Percentiles rank a stretch among this genome's conserved stretches.
phyloP scores from a whole-genome alignment of 2,797 vertebrate genomes.

The Syngnathus acus region DNA sequence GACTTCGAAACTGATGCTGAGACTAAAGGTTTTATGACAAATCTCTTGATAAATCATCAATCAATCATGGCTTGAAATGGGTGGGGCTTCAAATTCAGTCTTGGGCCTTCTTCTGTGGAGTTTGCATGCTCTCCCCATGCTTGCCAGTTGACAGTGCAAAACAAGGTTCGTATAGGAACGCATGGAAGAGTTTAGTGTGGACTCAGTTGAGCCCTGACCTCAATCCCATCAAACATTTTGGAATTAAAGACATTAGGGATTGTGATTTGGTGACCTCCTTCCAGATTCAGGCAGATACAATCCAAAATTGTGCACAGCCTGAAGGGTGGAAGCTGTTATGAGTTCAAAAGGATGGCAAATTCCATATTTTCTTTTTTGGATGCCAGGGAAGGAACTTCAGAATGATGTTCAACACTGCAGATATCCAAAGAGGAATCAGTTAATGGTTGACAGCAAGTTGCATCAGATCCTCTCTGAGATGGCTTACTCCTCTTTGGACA shows the following conservation, averaged over 20 bases:
- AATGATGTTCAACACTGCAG: slow-evolving; percentile 11
- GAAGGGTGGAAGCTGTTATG: background rate
- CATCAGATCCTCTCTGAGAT: slow-evolving; percentile 33
- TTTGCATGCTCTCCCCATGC: background rate
- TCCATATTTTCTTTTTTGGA: background rate
- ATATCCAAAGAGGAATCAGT: slow-evolving; percentile 30
- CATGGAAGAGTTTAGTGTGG: background rate
- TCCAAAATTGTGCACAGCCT: background rate
- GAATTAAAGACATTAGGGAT: background rate
- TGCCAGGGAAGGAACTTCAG: background rate
- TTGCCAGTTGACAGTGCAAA: background rate
- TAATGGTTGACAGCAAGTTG: slow-evolving; percentile 24
- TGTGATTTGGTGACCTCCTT: background rate
- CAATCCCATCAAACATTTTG: background rate
- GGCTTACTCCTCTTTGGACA: slow-evolving; percentile 40
- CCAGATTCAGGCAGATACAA: background rate
- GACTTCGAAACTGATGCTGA: slow-evolving; percentile 22
- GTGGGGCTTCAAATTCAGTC: too few species aligned
- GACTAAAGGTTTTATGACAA: background rate
- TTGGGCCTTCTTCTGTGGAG: too few species aligned
- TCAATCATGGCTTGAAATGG: background rate
- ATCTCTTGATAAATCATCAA: background rate
- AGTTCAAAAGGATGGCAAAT: background rate
- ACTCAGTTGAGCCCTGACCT: background rate
- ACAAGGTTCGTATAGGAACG: background rate